Evolutionary conservation across 1,140 invertebrate species (phyloP).

Genomic region (Zaprionus taronus): DNA sequence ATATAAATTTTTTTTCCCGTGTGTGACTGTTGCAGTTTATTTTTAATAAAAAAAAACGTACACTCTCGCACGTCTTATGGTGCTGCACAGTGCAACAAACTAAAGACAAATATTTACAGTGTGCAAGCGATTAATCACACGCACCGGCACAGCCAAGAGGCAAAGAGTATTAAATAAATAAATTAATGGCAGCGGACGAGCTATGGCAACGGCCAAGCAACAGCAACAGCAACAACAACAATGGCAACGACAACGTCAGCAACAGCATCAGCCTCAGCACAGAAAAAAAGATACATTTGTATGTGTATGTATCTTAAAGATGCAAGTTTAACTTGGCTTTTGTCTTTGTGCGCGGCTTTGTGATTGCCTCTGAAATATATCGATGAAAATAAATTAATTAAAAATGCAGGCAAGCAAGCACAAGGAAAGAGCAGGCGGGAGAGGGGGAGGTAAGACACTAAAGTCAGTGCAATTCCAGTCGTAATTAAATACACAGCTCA

Average conservation of each 20-base stretch:
- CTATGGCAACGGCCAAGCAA: constrained; percentile 36
- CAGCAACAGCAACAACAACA: constrained; percentile 44
- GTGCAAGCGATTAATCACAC: constrained; percentile 77
- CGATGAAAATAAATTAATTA: constrained; percentile 77
- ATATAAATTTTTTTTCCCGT: not conserved
- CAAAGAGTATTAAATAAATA: constrained; percentile 79
- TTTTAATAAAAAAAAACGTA: constrained; percentile 25
- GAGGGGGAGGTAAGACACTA: not conserved
- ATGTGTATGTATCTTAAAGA: constrained; percentile 67
- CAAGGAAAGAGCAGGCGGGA: no score
- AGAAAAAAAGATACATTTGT: constrained; percentile 52
- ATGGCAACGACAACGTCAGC: constrained; percentile 40
- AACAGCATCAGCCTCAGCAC: not conserved
- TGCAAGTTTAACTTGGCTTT: constrained; percentile 78
- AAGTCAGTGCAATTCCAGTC: constrained; percentile 8
- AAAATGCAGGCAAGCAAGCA: constrained; percentile 66
- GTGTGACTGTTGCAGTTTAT: constrained; percentile 8
- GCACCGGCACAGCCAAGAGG: constrained; percentile 31
- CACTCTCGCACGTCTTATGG: not conserved
- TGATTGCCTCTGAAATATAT: constrained; percentile 47
- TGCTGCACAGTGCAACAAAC: constrained; percentile 68
- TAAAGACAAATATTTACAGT: constrained; percentile 83
- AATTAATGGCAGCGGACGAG: constrained; percentile 68
- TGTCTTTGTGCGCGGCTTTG: constrained; percentile 72
- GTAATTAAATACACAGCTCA: not conserved